Evolutionary conservation across 2,888 invertebrate species (phyloP).

Genomic region (Pteria penguin): DNA sequence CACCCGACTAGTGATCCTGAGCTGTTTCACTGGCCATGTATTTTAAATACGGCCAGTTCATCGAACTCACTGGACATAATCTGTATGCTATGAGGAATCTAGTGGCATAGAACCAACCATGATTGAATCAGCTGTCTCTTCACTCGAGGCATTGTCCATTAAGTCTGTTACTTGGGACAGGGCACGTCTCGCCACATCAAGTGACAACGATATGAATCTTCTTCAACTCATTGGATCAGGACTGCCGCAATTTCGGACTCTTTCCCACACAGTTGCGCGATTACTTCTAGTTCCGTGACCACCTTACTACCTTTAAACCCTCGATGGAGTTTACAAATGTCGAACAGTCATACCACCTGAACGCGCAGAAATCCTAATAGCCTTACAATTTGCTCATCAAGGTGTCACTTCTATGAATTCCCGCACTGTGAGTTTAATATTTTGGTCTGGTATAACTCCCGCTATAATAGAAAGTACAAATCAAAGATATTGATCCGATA

Average conservation of each 20-base stretch:
- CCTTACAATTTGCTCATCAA: conserved; percentile 62
- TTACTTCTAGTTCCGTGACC: conserved; percentile 17
- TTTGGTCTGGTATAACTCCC: conserved; percentile 56
- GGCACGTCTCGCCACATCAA: too few relatives aligned
- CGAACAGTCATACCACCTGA: conserved; percentile 55
- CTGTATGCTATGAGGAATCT: background rate
- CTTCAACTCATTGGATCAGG: conserved; percentile 23
- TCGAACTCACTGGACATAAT: too few relatives aligned
- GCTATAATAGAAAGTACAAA: too few relatives aligned
- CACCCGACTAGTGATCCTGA: conserved; percentile 15
- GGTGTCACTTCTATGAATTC: conserved; percentile 56
- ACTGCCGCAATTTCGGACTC: conserved; percentile 13
- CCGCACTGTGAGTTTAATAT: conserved; percentile 58
- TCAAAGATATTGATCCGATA: too few relatives aligned
- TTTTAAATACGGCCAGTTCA: too few relatives aligned
- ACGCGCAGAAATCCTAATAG: too few relatives aligned
- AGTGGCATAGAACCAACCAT: background rate
- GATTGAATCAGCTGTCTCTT: background rate
- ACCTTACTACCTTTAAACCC: conserved; percentile 30
- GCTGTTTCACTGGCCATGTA: too few relatives aligned
- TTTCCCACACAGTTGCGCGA: conserved; percentile 6
- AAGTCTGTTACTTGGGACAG: conserved; percentile 43
- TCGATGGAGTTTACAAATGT: conserved; percentile 50
- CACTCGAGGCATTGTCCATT: background rate
- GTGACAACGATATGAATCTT: conserved; percentile 33